These are phyloP conservation scores for Panulirus ornatus DNA, from an alignment of 1,140 invertebrate species.

Conservation along the genomic window DNA sequence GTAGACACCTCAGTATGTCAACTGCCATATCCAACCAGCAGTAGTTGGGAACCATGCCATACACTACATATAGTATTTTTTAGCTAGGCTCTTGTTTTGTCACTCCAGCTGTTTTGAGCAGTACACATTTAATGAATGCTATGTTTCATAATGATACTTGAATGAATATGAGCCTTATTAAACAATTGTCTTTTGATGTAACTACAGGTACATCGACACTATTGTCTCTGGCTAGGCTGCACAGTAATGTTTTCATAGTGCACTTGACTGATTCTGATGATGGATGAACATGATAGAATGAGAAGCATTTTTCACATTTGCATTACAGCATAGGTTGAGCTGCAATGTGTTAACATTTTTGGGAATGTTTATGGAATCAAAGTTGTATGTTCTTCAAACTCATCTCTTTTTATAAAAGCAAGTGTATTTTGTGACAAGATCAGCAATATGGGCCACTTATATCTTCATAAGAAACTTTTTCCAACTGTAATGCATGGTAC, in stretches of 20 bases:
- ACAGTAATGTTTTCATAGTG: conserved; percentile 65
- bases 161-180: conserved; percentile 7
- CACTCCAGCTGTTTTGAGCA: conserved; percentile 19
- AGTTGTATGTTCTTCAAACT: conserved; percentile 65
- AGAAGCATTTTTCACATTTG: conserved; percentile 49
- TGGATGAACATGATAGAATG: conserved; percentile 53
- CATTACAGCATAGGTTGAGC: conserved; percentile 56
- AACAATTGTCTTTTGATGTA: background rate
- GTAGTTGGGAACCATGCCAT: conserved; percentile 24
- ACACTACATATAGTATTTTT: conserved; percentile 17
- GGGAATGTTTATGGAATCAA: conserved; percentile 71
- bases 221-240: conserved; percentile 64
- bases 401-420: conserved; percentile 51
- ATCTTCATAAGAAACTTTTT: conserved; percentile 26
- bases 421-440: conserved; percentile 54
- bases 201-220: background rate
- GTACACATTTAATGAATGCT: conserved; percentile 15
- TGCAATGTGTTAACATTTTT: conserved; percentile 61
- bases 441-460: conserved; percentile 51
- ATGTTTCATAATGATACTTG: background rate
- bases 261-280: conserved; percentile 49
- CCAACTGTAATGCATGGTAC: conserved; percentile 33
- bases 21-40: conserved; percentile 10
- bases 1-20: background rate
- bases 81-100: conserved; percentile 12